Evolutionary conservation across 2,888 invertebrate genomes (phyloP), one percentile per base, ranked within the genome.

Genomic region (Diplazon laetatorius): DNA sequence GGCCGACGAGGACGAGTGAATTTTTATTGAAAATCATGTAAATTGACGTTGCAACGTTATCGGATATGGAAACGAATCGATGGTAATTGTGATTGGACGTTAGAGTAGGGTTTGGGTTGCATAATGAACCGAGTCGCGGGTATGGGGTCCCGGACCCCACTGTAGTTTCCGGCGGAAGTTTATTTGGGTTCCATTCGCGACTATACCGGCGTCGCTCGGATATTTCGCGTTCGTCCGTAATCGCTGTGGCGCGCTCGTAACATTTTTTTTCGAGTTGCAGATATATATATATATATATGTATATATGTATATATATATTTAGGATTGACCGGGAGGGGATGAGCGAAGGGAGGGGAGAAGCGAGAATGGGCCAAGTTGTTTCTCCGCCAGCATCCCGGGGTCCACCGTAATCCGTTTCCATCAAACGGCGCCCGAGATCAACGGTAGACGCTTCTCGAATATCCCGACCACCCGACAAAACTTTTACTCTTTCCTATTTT

Each of bases 161-260:
- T n/a, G n/a, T n/a, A n/a, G 69, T 68, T 73, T 77, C 77, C 77
- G 72, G 57, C 77, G 77, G 77, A 77, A 77, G 73, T 77, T 63
- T 73, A 35, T 69, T 73, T 37, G n/a, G n/a, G n/a, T 59, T 73
- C 10, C 63, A 39, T 77, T 73, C 77, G 52, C 68, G 30, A 30
- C n/a, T n/a, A n/a, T n/a, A 25, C 39, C 46, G 14, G 62, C n/a
- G 30, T 3, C 62, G 42, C 55, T 25, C 22, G 52, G 66, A 60
- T 57, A 55, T 77, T 60, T 55, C n/a, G 25, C 46, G 16, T 75
- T 46, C 66, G 68, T 22, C 30, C 46, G n/a, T 59, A 52, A 65
- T 60, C 46, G 44, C 35, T 25, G 39, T 37, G 50, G 30, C 42
- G 35, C 46, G 39, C 59, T 18, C 30, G 20, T 30, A 22, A 35